A percentile compares a stretch with the other conserved stretches of the same genome.
phyloP scores from a whole-genome alignment of 2,888 invertebrate genomes.

The Rhagophthalmus giganteus region DNA sequence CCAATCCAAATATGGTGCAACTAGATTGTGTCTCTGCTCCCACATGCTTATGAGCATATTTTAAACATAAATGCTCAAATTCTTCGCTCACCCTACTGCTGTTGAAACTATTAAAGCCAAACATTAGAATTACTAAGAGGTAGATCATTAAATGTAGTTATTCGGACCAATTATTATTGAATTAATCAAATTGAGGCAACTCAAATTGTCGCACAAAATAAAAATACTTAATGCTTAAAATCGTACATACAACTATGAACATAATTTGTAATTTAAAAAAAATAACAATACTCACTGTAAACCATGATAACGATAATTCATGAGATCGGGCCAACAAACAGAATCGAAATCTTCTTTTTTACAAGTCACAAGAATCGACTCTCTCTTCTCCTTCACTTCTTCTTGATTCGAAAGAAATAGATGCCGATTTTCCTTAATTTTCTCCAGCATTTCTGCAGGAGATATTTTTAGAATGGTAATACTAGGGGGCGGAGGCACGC shows the following conservation, averaged over 20 bases:
- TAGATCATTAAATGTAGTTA: too few species aligned
- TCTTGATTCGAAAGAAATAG: constrained; percentile 10
- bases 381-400: constrained; percentile 19
- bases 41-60: constrained; percentile 71
- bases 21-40: constrained; percentile 75
- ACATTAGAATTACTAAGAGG: too few species aligned
- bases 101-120: constrained; percentile 76
- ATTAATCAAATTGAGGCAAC: too few species aligned
- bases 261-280: too few species aligned
- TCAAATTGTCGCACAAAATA: too few species aligned
- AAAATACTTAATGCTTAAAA: too few species aligned
- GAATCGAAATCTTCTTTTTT: constrained; percentile 53
- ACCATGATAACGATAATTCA: constrained; percentile 68
- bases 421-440: constrained; percentile 33
- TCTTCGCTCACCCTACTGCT: constrained; percentile 70
- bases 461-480: constrained; percentile 70
- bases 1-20: constrained; percentile 63
- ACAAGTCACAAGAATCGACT: constrained; percentile 47
- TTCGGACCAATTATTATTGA: too few species aligned
- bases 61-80: constrained; percentile 67
- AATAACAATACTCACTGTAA: constrained; percentile 73
- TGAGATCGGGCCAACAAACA: constrained; percentile 63
- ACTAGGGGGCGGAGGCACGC: constrained; percentile 75
- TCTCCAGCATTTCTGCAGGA: constrained; percentile 65
- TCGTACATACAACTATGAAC: too few species aligned